Percentiles rank a stretch among this genome's conserved stretches.
Evolutionary conservation across 2,797 vertebrate genomes (phyloP).

Genomic region (Notoglanidium macrostoma): DNA sequence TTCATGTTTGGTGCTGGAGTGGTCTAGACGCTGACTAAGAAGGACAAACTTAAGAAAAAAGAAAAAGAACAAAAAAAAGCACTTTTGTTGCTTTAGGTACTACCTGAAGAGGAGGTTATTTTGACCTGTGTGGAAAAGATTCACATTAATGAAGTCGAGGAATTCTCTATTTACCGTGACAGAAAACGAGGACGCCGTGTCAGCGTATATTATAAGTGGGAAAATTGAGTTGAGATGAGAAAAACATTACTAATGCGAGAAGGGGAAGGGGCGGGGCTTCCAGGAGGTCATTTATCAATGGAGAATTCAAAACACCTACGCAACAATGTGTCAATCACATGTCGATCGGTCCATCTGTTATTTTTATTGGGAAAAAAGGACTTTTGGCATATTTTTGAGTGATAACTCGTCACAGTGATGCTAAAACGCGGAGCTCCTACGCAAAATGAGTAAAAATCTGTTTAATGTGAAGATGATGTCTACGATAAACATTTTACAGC

Average conservation of each 20-base stretch:
- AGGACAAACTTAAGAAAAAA: neutral
- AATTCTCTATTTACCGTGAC: neutral
- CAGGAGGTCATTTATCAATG: neutral
- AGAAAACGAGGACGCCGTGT: no score
- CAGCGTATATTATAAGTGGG: neutral
- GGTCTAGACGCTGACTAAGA: neutral
- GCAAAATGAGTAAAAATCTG: no score
- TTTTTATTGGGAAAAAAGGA: neutral
- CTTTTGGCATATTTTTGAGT: no score
- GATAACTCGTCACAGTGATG: no score
- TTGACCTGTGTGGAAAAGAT: neutral
- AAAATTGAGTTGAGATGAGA: neutral
- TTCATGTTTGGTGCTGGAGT: neutral
- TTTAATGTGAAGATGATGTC: no score
- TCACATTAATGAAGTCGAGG: neutral
- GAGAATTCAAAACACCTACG: neutral
- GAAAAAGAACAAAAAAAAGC: neutral
- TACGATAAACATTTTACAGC: neutral
- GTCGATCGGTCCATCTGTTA: no score
- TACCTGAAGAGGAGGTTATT: neutral
- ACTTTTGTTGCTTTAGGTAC: no score
- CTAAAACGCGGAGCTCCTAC: no score
- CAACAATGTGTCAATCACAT: neutral
- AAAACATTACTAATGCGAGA: neutral
- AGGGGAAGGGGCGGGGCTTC: neutral